Base-by-base conservation (phyloP, 92 coral and sea anemone species). In the Siderastrea radians region DNA sequence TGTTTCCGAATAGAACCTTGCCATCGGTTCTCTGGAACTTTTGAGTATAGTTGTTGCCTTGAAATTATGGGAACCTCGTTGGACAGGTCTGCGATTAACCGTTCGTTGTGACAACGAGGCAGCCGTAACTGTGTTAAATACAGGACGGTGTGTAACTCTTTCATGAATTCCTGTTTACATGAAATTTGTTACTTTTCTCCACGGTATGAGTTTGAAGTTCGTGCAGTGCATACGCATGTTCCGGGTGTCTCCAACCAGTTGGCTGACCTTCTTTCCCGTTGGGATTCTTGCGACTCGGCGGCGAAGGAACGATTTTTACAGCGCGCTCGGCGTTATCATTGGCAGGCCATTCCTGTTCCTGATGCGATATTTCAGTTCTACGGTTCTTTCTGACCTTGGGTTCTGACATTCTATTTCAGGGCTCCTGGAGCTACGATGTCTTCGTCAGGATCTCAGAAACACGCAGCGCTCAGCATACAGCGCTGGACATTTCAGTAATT, bases 21-120 rank as follows among this genome's bases (percentile, higher is more conserved):
- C 74, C 80, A 84, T 74, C 67, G 74, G 75, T 63, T 58, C 70
- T 45, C 58, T 84, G 59, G 81, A 84, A 73, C 62, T 84, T 1
- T 48, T 84, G 6, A 84, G 82, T 13, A 75, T 86, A 54, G 84
- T 86, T 5, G 83, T 67, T 46, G 89, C 84, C 14, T 55, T 77
- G 58, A 64, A 86, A 79, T 63, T 85, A 55, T 85, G 89, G 88
- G 83, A 84, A 73, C 64, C 49, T 17, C 75, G 83, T 7, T 85
- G 89, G 84, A 5, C 62, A 8, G 77, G 83, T 15, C 68, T 75
- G 7, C 58, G 75, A 10, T 50, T 77, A 8, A 47, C 70, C 4
- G 89, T 85, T 5, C 75, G 72, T 55, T 85, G 89, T 63, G 89
- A 85, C 51, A 85, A 85, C 66, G 46, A 38, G 14, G 84, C 61